A percentile compares a stretch with the other conserved stretches of the same genome.
Evolutionary conservation across 2,888 invertebrate genomes (phyloP).

Genomic region (Gisinianus flammeolus): DNA sequence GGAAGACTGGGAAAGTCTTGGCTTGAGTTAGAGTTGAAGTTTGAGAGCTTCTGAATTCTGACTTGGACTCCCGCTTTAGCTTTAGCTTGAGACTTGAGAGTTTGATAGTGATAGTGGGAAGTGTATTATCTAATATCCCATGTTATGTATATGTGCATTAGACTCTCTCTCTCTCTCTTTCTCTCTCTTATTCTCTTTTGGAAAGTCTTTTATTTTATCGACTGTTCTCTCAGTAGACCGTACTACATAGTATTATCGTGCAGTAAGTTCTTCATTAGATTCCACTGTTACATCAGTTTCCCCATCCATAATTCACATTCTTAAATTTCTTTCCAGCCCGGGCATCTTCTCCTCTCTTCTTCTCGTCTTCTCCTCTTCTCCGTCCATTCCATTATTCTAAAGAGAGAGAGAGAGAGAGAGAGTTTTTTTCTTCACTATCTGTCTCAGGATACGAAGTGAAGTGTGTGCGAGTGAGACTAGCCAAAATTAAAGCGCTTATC

Average conservation of each 20-base stretch:
- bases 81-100: too few relatives aligned
- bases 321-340: constrained; percentile 31
- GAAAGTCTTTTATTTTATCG: constrained; percentile 27
- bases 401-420: too few relatives aligned
- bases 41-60: neutral
- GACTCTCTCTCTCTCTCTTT: too few relatives aligned
- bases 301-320: constrained; percentile 40
- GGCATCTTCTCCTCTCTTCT: too few relatives aligned
- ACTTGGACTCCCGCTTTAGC: neutral
- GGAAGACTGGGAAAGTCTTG: too few relatives aligned
- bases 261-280: constrained; percentile 33
- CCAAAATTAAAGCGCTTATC: constrained; percentile 38
- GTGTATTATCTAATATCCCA: too few relatives aligned
- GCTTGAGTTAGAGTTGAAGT: neutral
- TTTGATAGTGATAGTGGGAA: too few relatives aligned
- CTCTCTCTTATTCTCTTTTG: too few relatives aligned
- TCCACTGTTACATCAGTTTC: constrained; percentile 33
- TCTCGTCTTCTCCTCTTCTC: too few relatives aligned
- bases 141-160: neutral
- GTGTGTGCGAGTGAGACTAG: too few relatives aligned
- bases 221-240: constrained; percentile 23
- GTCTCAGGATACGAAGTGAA: too few relatives aligned
- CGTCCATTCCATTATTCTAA: neutral
- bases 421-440: too few relatives aligned
- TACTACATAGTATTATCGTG: constrained; percentile 21